Conservation (phyloP, 2,113 vertebrate genomes). For the Erythrolamprus reginae region DNA sequence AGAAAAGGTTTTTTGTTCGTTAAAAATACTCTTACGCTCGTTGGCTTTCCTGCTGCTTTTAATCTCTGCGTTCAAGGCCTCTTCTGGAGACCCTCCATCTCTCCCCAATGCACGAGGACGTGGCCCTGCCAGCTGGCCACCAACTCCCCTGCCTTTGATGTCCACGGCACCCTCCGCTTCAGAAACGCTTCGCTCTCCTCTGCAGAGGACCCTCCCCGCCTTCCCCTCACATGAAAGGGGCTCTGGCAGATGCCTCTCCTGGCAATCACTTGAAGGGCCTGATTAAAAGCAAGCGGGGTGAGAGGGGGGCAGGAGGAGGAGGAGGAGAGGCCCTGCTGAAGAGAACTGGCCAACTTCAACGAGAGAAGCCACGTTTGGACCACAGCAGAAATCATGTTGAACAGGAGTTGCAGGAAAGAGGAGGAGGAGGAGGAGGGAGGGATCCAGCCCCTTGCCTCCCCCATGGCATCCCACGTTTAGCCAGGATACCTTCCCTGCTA, state of each 20-base stretch:
- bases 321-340: not conserved
- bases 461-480: not conserved
- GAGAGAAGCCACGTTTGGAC: not conserved
- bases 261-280: slow-evolving; percentile 55
- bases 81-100: slow-evolving; percentile 25
- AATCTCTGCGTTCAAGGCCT: slow-evolving; percentile 34
- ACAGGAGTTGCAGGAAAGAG: not conserved
- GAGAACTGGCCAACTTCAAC: not conserved
- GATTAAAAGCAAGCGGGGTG: slow-evolving; percentile 49
- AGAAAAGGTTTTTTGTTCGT: slow-evolving; percentile 48
- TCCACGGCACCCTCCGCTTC: slow-evolving; percentile 33
- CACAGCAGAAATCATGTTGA: not conserved
- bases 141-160: slow-evolving; percentile 53
- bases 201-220: slow-evolving; percentile 32
- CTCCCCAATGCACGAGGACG: slow-evolving; percentile 21
- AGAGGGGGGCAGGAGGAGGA: slow-evolving; percentile 9
- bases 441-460: not conserved
- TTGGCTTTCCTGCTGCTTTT: slow-evolving; percentile 44
- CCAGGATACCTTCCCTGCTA: not conserved
- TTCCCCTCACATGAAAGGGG: slow-evolving; percentile 56
- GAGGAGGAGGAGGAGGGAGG: not conserved
- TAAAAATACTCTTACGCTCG: slow-evolving; percentile 60
- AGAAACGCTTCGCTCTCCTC: slow-evolving; percentile 23
- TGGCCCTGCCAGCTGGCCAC: slow-evolving; percentile 48
- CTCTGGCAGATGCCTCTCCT: slow-evolving; percentile 47